Base-by-base conservation (phyloP, 2,113 vertebrate genomes). In the Anguilla japonica region DNA sequence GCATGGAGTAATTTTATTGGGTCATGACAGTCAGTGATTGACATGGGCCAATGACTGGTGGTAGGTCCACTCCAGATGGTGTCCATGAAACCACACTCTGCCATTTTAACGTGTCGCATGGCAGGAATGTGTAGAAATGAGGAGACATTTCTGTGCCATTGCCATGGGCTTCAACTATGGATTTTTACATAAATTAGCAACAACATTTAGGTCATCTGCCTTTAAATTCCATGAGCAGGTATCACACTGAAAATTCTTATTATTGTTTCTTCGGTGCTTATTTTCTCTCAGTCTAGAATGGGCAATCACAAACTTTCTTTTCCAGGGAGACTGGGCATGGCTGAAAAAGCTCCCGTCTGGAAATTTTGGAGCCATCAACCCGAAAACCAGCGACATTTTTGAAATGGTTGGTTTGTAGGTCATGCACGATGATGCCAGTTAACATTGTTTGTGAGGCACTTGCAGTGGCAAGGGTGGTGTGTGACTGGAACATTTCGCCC, bases 291-390 rank as follows among this genome's bases (percentile, higher is more conserved):
- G 56, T 60, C 18, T 60, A 20, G 57, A 60, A 60, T 60, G 57
- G 18, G 2, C 15, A 60, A 20, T 60, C 18, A n/a, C 3, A 78
- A 78, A 1, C 67, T n/a, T 78, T 85, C 79, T 67, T 81, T 53
- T 34, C 13, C 85, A 92, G 93, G 92, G 92, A 34, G 92, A 93
- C 41, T 93, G 92, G 91, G 91, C 90, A 4, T 93, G 92, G 91
- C 81, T 94, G 89, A 94, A 93, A 80, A 90, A 85, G 83, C 90
- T 93, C 26, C 93, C 91, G 43, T 83, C 63, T 18, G 89, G 90
- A 87, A 89, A 90, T 79, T 91, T 91, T 85, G 83, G 88, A 29
- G 85, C 89, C 16, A 89, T 92, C 20, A 90, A 83, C 34, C 82
- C 90, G 41, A 87, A 91, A 40, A 89, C 91, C 41, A 89, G 83